Evolutionary conservation across 2,888 invertebrate species (phyloP), one percentile per base, ranked within the genome.

Genomic region (Lasioglossum lativentre): DNA sequence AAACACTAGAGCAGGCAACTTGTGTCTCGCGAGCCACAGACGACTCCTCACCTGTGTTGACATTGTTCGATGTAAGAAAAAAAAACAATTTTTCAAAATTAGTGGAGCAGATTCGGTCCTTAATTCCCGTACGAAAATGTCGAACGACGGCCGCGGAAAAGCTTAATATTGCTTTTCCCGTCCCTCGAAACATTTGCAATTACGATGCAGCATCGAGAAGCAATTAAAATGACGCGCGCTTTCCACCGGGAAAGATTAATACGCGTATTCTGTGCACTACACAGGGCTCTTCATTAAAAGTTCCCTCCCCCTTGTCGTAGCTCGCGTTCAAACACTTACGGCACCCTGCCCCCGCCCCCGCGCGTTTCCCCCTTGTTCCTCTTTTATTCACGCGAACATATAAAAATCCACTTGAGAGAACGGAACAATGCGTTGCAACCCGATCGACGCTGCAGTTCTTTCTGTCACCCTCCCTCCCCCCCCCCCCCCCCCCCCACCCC

Each of bases 191-290:
- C 45, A 78, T 75, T 66, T 77, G 59, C 56, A 75, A 85, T 86
- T 68, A 34, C 40, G 47, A 72, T 23, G 68, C 40, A 12, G 56
- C 75, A 75, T 74, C 34, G 75, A 78, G 52, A 19, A 78, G 59
- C 78, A 81, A 86, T 85, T 86, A 86, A 85, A 85, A 75, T 38
- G 70, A 66, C 75, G 68, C 68, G 70, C 66, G 34, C 80, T 59
- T 81, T 75, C 75, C 78, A 75, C 30, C 38, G 76, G 72, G 72
- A 45, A 80, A 76, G 85, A 86, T 86, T 81, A 85, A 80, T 75
- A 70, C 72, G 72, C 59, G 59, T 56, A 63, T 68, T 73, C 81
- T 81, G 47, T 70, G 75, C 85, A 80, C 80, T 75, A 85, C 80
- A 85, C 77, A 80, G 70, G 70, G n/a, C 52, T 83, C 70, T 83